Evolutionary conservation across 2,888 invertebrate genomes (phyloP).

Genomic region (Tuberolachnus salignus): DNA sequence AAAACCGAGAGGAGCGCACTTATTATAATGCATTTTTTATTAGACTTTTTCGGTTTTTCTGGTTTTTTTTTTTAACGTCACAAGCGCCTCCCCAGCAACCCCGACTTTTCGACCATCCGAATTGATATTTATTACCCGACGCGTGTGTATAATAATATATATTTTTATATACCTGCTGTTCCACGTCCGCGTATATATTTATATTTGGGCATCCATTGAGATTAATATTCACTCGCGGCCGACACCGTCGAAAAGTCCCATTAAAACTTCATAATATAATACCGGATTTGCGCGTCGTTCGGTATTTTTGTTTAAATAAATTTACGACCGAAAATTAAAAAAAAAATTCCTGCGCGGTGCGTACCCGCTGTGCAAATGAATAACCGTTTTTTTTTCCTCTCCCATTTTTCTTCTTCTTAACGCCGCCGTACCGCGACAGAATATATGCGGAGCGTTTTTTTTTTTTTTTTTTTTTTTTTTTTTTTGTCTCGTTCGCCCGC

Average conservation of each 20-base stretch:
- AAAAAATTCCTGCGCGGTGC: not conserved
- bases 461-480: too few relatives aligned
- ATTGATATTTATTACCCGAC: conserved; percentile 52
- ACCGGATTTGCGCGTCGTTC: conserved; percentile 37
- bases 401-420: not conserved
- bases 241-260: conserved; percentile 25
- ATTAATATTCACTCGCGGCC: conserved; percentile 45
- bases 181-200: not conserved
- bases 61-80: conserved; percentile 9
- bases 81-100: not conserved
- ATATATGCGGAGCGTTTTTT: too few relatives aligned
- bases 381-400: too few relatives aligned
- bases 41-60: not conserved
- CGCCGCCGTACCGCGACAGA: too few relatives aligned
- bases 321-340: conserved; percentile 23
- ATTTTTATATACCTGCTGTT: not conserved
- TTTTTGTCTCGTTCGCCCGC: too few relatives aligned
- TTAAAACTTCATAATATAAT: conserved; percentile 54
- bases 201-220: conserved; percentile 16
- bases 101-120: conserved; percentile 43
- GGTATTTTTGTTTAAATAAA: conserved; percentile 10
- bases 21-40: conserved; percentile 27
- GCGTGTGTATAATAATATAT: too few relatives aligned
- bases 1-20: not conserved
- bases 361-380: not conserved